These are phyloP conservation scores for Neomorphus geoffroyi DNA, from an alignment of 2,797 vertebrate genomes.

Conservation along the genomic window DNA sequence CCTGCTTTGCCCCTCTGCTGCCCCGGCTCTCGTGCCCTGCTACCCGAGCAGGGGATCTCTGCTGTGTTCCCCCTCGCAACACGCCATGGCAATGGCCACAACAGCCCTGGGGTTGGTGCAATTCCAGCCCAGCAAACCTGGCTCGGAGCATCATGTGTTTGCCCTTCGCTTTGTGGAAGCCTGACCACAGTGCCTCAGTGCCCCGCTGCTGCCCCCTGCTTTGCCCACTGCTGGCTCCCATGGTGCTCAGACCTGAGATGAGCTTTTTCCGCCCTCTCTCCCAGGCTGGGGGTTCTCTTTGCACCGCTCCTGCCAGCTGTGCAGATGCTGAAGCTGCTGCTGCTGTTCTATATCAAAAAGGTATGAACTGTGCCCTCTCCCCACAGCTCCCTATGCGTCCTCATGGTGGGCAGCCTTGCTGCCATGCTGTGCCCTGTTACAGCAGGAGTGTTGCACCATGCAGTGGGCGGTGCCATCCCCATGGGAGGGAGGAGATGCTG, in stretches of 20 bases:
- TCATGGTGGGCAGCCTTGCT: accelerated
- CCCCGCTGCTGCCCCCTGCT: accelerated
- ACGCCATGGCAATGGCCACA: background rate
- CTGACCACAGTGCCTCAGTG: accelerated
- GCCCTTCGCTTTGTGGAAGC: background rate
- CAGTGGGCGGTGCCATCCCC: accelerated
- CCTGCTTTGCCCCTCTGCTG: background rate
- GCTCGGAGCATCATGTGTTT: accelerated
- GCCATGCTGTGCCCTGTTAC: background rate
- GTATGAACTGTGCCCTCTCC: slow-evolving; percentile 63
- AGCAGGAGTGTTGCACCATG: background rate
- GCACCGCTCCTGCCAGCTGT: slow-evolving; percentile 86
- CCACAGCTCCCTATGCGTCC: accelerated
- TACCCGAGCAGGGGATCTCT: background rate
- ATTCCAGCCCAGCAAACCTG: background rate
- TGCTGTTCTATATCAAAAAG: slow-evolving; percentile 94
- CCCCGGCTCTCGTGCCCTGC: accelerated
- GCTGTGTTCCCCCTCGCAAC: background rate
- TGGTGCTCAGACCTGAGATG: accelerated
- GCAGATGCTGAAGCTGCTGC: slow-evolving; percentile 87
- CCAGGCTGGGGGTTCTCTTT: slow-evolving; percentile 90
- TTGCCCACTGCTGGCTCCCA: accelerated
- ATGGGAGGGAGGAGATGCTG: background rate
- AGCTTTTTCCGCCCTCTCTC: background rate
- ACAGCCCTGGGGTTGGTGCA: accelerated